Base-by-base conservation (phyloP, 2,888 invertebrate species). In the Ashinkailepas kermadecensis region DNA sequence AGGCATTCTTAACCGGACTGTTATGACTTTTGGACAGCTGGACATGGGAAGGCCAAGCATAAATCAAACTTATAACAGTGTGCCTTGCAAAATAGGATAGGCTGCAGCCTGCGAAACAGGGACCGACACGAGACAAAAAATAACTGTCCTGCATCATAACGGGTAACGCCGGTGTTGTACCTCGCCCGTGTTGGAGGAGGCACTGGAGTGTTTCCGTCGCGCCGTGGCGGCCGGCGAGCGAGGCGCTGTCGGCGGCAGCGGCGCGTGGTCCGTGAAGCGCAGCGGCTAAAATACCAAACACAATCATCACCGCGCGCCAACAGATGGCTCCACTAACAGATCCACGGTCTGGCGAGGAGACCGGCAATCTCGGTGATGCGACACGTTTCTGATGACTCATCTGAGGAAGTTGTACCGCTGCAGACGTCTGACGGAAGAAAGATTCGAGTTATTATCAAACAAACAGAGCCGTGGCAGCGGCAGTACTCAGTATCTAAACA, bases 211-310 rank as follows among this genome's bases (percentile, higher is more conserved):
- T 13, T 74, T 74, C 8, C 74, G 54, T 15, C 39, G 70, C 12
- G 70, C n/a, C 15, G 70, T 39, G 39, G 39, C 39, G 70, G 23
- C 39, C 9, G 70, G 70, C 8, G 39, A 25, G 0, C 15, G 54
- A 13, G 74, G 39, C 74, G 74, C 74, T 21, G 54, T 1, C 54
- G 74, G 74, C 74, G 74, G 74, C 74, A 74, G 74, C 18, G 54
- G 18, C 8, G 74, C 74, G 13, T 8, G 1, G 74, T 74, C 39
- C 25, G 39, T 54, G 18, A 54, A 74, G 90, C 81, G 92, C 90
- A 12, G 90, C 90, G 84, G 83, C 81, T 85, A 85, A 87, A 85
- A 90, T 86, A 86, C 88, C 79, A 89, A 90, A 9, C 89, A 58
- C 15, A 57, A 70, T 18, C 62, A 67, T 6, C 74, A 81, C 18